A percentile compares a stretch with the other conserved stretches of the same genome.
Evolutionary conservation across 2,113 vertebrate species (phyloP).

Genomic region (Vimba vimba): DNA sequence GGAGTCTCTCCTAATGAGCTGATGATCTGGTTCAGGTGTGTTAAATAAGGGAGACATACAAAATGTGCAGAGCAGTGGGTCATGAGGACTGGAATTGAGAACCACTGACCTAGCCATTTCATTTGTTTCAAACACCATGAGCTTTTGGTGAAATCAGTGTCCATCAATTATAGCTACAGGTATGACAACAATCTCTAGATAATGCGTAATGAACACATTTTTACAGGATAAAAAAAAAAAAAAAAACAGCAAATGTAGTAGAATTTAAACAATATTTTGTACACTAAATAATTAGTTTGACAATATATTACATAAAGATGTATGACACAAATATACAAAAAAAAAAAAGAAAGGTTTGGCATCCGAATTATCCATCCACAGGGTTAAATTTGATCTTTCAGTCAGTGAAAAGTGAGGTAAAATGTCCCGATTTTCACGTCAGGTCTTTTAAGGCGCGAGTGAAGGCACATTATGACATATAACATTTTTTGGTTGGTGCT

Average conservation of each 20-base stretch:
- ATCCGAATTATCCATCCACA: neutral
- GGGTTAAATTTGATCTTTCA: neutral
- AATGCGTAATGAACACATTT: neutral
- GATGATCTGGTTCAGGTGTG: no score
- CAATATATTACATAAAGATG: constrained; percentile 44
- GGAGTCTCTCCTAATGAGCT: no score
- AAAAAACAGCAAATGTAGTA: neutral
- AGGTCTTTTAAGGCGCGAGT: constrained; percentile 28
- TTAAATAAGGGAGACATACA: no score
- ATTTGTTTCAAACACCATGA: neutral
- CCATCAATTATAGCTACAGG: neutral
- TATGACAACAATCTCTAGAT: neutral
- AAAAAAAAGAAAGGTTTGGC: constrained; percentile 23
- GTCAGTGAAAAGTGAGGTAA: constrained; percentile 5
- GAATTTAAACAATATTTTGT: constrained; percentile 26
- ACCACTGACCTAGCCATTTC: neutral
- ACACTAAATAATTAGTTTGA: constrained; percentile 39
- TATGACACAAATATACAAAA: constrained; percentile 34
- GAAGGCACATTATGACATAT: neutral
- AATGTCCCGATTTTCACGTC: neutral
- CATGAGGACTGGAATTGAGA: no score
- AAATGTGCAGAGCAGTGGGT: no score
- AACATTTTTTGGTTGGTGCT: neutral
- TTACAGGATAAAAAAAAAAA: neutral
- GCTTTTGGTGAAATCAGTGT: neutral